Evolutionary conservation across 2,113 vertebrate genomes (phyloP), one percentile per base, ranked within the genome.

Genomic region (Malurus melanocephalus): DNA sequence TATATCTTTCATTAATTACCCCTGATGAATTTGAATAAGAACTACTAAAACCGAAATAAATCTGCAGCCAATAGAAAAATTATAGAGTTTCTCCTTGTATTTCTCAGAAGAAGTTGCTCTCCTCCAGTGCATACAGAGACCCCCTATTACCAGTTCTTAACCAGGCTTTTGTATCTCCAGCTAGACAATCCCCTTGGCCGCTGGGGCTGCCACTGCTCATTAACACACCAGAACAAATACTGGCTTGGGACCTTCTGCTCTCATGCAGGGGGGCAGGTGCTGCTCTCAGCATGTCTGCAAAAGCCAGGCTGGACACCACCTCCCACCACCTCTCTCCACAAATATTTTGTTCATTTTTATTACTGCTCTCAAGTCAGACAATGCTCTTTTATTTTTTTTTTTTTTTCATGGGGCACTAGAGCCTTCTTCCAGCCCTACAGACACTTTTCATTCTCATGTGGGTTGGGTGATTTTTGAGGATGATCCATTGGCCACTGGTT

Each of bases 1-100:
- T 95, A 82, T 93, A 93, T 91, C 78, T 95, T 94, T 94, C 95
- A 96, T 97, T 97, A 97, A 97, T 97, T 96, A 96, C 92, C 83
- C 87, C 69, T 66, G 79, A 95, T 96, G 92, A 97, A 97, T 97
- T 94, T 96, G 93, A 97, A 92, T 94, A 97, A 95, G 85, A 97
- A 93, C 92, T 89, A 95, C 94, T 96, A 95, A 96, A 97, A 91
- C 65, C 3, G 49, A 96, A 96, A 97, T 97, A 97, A 97, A 96
- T 96, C 87, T 76, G 48, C 21, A 13, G 80, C 89, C 89, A 67
- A 60, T 65, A 89, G 81, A 95, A 94, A 95, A 95, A 94, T 89
- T 61, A 93, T 52, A 93, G 73, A 87, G 59, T 74, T 92, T 85
- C 87, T 95, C 93, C 89, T 81, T 95, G 87, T 89, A 71, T 84